Evolutionary conservation across 64 coral and sea anemone genomes (phyloP).

Genomic region (Orbicella faveolata): DNA sequence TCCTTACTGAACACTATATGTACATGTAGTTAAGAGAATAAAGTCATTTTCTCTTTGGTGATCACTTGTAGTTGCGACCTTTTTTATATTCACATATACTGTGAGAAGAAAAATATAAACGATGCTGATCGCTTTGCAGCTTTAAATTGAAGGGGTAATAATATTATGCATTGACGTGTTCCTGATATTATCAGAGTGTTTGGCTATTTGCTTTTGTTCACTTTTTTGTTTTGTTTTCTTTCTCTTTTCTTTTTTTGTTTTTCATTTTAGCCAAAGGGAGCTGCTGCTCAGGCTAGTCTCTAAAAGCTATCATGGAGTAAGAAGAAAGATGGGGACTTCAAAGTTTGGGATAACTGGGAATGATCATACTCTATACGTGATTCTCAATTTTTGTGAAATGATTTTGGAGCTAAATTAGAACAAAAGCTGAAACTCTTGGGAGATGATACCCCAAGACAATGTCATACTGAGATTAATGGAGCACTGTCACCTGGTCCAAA

Average conservation of each 20-base stretch:
- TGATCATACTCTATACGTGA: neutral
- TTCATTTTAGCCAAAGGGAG: constrained; percentile 2
- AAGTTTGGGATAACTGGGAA: neutral
- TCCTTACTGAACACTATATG: too few species aligned
- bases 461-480: neutral
- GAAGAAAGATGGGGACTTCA: neutral
- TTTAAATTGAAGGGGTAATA: too few species aligned
- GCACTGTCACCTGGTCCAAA: too few species aligned
- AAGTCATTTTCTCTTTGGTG: too few species aligned
- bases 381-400: neutral
- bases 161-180: too few species aligned
- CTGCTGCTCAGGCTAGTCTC: constrained; percentile 9
- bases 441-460: neutral
- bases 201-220: neutral
- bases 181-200: too few species aligned
- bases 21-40: too few species aligned
- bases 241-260: neutral
- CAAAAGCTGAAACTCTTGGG: neutral
- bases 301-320: neutral
- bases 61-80: too few species aligned
- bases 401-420: neutral
- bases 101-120: too few species aligned
- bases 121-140: too few species aligned
- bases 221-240: neutral
- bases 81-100: too few species aligned